Base-by-base conservation (phyloP, 2,113 vertebrate species). In the Struthidea cinerea region DNA sequence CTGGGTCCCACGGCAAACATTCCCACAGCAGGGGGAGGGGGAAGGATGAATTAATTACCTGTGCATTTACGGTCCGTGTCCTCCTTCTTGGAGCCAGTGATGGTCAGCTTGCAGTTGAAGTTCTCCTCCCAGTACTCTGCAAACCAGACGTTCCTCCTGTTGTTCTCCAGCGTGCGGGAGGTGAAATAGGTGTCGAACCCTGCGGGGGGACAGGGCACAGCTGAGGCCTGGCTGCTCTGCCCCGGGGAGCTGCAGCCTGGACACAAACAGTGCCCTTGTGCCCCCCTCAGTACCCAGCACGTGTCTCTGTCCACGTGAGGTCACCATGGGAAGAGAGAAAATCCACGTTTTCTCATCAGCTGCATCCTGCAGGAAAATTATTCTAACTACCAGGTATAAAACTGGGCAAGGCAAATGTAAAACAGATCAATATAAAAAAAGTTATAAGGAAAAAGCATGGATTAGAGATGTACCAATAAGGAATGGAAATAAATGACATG, bases 111-210 rank as follows among this genome's bases (percentile, higher is more conserved):
- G 97, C 99, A 99, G 98, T 99, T 99, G 97, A 99, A 99, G 97
- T 99, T 99, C 96, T 99, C 99, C 94, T 99, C 99, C 99, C 99
- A 99, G 97, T 99, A 99, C 91, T 99, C 99, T 0, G 99, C 99
- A 77, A 99, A 99, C 99, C 99, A 99, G 6, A 99, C 99, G 11
- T 99, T 99, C 97, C 99, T 98, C 61, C 99, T 93, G 97, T 99
- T 99, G 97, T 99, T 99, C 96, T 99, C 99, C 94, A 99, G 97
- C 1, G 99, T 99, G 35, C 99, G 98, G 1, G 99, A 99, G 1
- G 97, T 99, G 90, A 99, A 99, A 63, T 99, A 99, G 28, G 97
- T 84, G 57, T 99, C 99, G 11, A 99, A 99, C 8, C 99, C 99
- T 99, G 94, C 79, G 39, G 64, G 79, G 28, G 77, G 74, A 80